These are phyloP conservation scores for Patiria pectinifera DNA, from an alignment of 53 echinoderm and acorn worm genomes.

Conservation along the genomic window DNA sequence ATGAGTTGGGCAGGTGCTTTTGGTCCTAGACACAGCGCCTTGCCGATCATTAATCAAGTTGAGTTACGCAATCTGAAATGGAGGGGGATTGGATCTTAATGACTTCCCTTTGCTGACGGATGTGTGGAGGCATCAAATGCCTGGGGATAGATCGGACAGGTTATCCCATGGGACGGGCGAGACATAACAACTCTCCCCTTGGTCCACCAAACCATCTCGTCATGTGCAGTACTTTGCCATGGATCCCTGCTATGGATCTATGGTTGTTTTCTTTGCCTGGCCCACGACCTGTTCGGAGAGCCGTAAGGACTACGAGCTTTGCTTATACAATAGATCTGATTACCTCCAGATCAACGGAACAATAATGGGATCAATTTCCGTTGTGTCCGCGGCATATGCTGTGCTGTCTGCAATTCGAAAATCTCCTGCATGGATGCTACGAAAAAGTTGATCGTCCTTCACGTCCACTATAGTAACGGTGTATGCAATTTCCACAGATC, in stretches of 20 bases:
- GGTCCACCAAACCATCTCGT: background rate
- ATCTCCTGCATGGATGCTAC: too few relatives aligned
- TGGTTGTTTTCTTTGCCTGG: constrained; percentile 26
- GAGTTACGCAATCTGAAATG: constrained; percentile 54
- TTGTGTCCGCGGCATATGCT: background rate
- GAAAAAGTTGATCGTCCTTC: too few relatives aligned
- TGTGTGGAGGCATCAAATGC: background rate
- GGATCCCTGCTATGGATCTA: background rate
- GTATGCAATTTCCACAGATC: too few relatives aligned
- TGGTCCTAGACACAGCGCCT: constrained; percentile 16
- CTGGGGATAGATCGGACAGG: constrained; percentile 20
- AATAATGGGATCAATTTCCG: background rate
- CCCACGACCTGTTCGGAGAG: background rate
- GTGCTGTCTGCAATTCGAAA: too few relatives aligned
- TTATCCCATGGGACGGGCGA: constrained; percentile 37
- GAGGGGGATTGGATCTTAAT: constrained; percentile 54
- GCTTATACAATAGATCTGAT: constrained; percentile 21
- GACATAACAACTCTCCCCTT: background rate
- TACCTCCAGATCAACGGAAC: constrained; percentile 7
- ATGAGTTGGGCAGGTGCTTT: constrained; percentile 44
- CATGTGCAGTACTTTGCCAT: background rate
- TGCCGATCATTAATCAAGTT: constrained; percentile 59
- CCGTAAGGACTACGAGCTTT: constrained; percentile 8
- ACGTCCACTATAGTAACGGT: too few relatives aligned
- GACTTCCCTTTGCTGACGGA: constrained; percentile 44